A percentile compares a stretch with the other conserved stretches of the same genome.
phyloP scores from a whole-genome alignment of 2,888 invertebrate species.

The Spisula subtruncata region DNA sequence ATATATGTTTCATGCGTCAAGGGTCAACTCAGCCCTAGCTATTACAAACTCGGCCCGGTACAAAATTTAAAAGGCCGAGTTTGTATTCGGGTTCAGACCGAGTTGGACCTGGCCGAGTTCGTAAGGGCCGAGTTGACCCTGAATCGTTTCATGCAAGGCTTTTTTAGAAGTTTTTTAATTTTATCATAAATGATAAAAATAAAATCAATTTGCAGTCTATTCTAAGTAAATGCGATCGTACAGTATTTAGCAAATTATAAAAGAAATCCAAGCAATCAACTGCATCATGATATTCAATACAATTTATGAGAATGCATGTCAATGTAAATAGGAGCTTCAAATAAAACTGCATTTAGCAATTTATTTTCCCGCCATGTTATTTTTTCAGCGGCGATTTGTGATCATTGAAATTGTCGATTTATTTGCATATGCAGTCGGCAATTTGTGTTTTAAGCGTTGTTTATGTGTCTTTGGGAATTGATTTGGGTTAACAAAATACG shows the following conservation, averaged over 20 bases:
- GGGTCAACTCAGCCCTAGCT: too few relatives aligned
- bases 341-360: background rate
- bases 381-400: constrained; percentile 12
- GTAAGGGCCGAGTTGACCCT: too few relatives aligned
- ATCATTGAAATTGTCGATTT: background rate
- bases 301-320: background rate
- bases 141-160: too few relatives aligned
- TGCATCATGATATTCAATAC: background rate
- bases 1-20: too few relatives aligned
- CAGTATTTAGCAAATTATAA: background rate
- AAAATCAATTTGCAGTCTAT: too few relatives aligned
- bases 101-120: too few relatives aligned
- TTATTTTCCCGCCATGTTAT: constrained; percentile 28
- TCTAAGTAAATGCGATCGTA: background rate
- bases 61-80: too few relatives aligned
- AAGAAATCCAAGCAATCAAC: background rate
- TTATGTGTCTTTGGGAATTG: background rate
- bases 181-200: too few relatives aligned
- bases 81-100: too few relatives aligned
- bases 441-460: background rate
- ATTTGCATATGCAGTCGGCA: background rate
- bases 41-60: too few relatives aligned
- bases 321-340: background rate
- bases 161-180: too few relatives aligned
- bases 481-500: background rate